Base-by-base conservation (phyloP, 2,797 vertebrate species). In the Rousettus madagascariensis region DNA sequence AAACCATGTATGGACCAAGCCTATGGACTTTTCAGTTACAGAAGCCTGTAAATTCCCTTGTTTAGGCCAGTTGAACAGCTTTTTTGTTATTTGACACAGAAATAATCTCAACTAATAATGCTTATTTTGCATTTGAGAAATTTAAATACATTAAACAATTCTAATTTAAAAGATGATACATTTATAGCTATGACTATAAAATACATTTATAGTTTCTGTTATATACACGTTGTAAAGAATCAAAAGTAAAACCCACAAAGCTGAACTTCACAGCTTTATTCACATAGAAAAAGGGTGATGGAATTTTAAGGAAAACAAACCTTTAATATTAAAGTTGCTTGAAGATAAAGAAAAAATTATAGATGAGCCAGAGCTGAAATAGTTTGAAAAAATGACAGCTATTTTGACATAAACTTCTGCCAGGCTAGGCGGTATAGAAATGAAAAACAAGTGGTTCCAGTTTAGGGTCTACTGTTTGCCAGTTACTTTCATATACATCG, bases 251-350 rank as follows among this genome's bases (percentile, higher is more conserved):
- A 71, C 61, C 4, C 6, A 55, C 3, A 84, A 85, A 85, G 43
- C n/a, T 0, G 10, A 92, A 57, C 24, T 30, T 80, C 36, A 80
- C 30, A 82, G 41, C 26, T 28, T 95, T n/a, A 57, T 55, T 85
- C 17, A 28, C 30, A 71, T 17, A 38, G 78, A 88, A 36, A 19
- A 90, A 89, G 38, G 69, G 36, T 22, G 63, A 68, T 63, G 38
- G 11, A 57, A 94, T 49, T 86, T 79, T 28, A 86, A 96, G 72
- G 79, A 69, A 96, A 78, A 86, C 30, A 87, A 90, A 53, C 0
- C n/a, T 69, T 89, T 83, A 43, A 77, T 88, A 91, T 65, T 90
- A 88, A 86, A 91, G 24, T 53, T 96, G 57, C 16, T 82, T 95
- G 86, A 80, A 82, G 53, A 90, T 79, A 66, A 93, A 80, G 86